phyloP scores from a whole-genome alignment of 2,113 vertebrate species.

The Willisornis vidua region DNA sequence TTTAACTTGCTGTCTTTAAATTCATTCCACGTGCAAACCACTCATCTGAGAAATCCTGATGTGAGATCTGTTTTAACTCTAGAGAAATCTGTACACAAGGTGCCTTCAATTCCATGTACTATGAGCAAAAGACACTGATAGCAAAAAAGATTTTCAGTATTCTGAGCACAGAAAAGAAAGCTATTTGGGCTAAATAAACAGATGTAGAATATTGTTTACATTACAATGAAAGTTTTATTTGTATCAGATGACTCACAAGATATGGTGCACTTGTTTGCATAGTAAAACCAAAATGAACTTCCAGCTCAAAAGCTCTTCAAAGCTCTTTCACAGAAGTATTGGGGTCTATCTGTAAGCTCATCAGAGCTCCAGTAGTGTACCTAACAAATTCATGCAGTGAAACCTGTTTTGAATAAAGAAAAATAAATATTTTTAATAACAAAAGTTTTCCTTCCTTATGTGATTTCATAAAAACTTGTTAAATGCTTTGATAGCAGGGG shows the following conservation, averaged over 20 bases:
- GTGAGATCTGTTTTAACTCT: background rate
- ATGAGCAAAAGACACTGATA: background rate
- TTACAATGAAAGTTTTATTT: constrained; percentile 12
- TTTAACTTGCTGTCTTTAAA: background rate
- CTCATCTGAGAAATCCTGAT: background rate
- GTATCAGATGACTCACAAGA: background rate
- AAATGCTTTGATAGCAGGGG: background rate
- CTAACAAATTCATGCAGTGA: background rate
- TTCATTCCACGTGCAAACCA: background rate
- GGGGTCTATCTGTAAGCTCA: background rate
- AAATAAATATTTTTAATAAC: background rate
- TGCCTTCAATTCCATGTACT: background rate
- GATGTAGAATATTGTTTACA: background rate
- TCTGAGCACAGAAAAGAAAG: background rate
- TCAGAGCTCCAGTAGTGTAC: background rate
- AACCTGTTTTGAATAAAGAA: background rate
- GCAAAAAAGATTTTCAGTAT: background rate
- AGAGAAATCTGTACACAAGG: background rate
- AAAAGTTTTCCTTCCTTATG: background rate
- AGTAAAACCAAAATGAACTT: background rate
- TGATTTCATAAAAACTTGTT: background rate
- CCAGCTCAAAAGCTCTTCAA: background rate
- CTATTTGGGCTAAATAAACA: constrained; percentile 2
- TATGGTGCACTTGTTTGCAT: background rate
- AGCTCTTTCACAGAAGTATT: background rate